Evolutionary conservation across 2,113 vertebrate species (phyloP).

Genomic region (Coreoperca whiteheadi): DNA sequence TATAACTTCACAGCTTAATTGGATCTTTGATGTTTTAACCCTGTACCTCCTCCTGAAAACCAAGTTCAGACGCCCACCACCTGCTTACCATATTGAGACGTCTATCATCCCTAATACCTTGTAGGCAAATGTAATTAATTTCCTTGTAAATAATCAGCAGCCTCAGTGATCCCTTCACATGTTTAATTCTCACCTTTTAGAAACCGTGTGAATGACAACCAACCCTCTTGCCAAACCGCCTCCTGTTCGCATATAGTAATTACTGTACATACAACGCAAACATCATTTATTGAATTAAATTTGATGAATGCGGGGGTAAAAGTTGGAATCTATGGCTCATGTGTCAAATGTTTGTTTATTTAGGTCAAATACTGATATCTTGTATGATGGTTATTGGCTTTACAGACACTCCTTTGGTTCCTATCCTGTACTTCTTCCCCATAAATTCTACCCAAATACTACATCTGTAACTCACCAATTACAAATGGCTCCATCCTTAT

Average conservation of each 20-base stretch:
- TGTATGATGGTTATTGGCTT: background rate
- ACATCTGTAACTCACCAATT: slow-evolving; percentile 44
- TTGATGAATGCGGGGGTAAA: background rate
- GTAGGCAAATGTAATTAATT: slow-evolving; percentile 42
- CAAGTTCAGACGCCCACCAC: background rate
- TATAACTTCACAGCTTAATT: slow-evolving; percentile 42
- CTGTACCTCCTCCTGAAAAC: background rate
- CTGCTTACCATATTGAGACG: slow-evolving; percentile 12
- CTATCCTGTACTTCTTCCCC: background rate
- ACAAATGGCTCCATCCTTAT: slow-evolving; percentile 47
- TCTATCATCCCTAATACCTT: slow-evolving; percentile 8
- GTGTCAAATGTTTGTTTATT: background rate
- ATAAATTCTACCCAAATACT: background rate
- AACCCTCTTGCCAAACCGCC: background rate
- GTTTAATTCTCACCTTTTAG: slow-evolving; percentile 38
- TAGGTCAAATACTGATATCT: background rate
- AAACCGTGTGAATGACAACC: slow-evolving; percentile 11
- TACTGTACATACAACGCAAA: background rate
- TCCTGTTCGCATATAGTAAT: background rate
- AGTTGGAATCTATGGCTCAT: background rate
- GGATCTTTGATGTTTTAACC: slow-evolving; percentile 53
- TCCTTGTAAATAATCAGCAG: slow-evolving; percentile 34
- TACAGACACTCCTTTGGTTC: background rate
- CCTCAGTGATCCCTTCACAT: slow-evolving; percentile 2
- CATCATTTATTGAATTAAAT: background rate